Evolutionary conservation across 2,888 invertebrate species (phyloP), one percentile per base, ranked within the genome.

Genomic region (Ptychoptera contaminata): DNA sequence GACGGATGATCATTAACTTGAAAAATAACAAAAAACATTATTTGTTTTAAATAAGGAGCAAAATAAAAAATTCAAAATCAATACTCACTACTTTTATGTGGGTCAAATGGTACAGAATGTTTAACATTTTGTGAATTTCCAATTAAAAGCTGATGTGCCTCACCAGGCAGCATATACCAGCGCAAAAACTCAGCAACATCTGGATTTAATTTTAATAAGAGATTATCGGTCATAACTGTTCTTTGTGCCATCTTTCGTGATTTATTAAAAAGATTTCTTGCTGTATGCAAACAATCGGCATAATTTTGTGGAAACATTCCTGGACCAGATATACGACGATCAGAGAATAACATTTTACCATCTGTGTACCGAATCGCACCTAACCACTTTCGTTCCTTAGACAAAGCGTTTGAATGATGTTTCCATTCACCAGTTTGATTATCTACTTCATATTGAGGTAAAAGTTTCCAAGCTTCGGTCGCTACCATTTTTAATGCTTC

Each of bases 81-180:
- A 23, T 23, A 23, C 23, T 23, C 7, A 23, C 23, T 23, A 37
- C 45, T 75, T 35, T 71, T 69, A 35, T 72, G 67, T 0, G 83
- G 83, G 58, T 79, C 77, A 57, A 83, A 83, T 46, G 83, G 83
- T 51, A 82, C 79, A 51, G 74, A 73, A 47, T 82, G 81, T 63
- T 82, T 82, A 8, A 83, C 82, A 56, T 81, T 82, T 45, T 75
- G 79, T 36, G 81, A 81, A 54, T 77, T 75, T 15, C 82, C 82
- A 1, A 82, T 67, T 2, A 84, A 64, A 32, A 84, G 70, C 51
- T 79, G 77, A 56, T 84, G 81, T 1, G 88, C 88, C 68, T 92
- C 91, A 57, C 82, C 81, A 1, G 90, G 90, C 43, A 91, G 63
- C 74, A 91, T 79, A 64, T 88, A 92, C 91, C 91, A 92, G 48